phyloP scores from a whole-genome alignment of 1,140 invertebrate genomes.

The Pogonognathellus flavescens region DNA sequence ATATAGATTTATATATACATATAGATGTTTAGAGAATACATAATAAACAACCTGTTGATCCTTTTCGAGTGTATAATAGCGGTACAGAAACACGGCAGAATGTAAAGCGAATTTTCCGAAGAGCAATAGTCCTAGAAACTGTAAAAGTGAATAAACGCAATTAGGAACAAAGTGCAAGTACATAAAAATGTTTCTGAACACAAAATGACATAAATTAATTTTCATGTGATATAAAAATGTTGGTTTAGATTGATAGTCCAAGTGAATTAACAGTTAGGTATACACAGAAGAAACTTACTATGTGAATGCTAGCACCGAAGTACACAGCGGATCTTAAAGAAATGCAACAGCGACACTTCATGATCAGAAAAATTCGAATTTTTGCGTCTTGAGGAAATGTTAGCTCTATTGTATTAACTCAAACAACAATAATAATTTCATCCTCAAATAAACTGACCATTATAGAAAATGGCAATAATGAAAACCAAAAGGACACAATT shows the following conservation, averaged over 20 bases:
- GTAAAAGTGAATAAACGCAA: neutral
- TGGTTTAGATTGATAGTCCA: no score
- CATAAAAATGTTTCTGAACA: neutral
- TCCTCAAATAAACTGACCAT: no score
- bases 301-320: slow-evolving; percentile 20
- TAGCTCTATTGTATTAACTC: no score
- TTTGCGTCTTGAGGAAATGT: no score
- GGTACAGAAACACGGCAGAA: neutral
- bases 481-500: no score
- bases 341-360: slow-evolving; percentile 32
- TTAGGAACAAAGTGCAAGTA: neutral
- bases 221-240: neutral
- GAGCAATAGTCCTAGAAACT: slow-evolving; percentile 19
- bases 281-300: neutral
- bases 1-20: neutral
- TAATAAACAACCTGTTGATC: slow-evolving; percentile 8
- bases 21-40: neutral
- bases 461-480: no score
- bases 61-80: neutral
- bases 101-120: slow-evolving; percentile 31
- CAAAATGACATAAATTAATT: neutral
- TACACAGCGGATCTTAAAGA: slow-evolving; percentile 35
- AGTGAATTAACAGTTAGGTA: no score
- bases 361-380: neutral
- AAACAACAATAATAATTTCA: no score